Percentiles rank a stretch among this genome's conserved stretches.
Conservation (phyloP, 2,113 vertebrate genomes). For the Loxodonta africana region DNA sequence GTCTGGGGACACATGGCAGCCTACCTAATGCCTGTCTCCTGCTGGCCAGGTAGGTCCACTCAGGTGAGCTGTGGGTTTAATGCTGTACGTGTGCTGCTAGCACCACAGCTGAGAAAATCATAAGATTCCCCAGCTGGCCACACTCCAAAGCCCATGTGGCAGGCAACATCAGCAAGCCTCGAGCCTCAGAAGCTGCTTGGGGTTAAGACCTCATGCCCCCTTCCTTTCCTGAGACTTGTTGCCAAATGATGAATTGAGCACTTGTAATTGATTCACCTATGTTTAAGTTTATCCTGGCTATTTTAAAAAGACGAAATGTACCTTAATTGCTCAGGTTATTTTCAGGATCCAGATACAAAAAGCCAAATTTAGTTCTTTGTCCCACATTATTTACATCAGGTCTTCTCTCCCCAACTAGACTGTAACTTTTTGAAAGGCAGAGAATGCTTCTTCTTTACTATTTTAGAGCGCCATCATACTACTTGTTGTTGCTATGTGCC, state of each 20-base stretch:
- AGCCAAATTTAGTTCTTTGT: not conserved
- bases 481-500: too few species aligned
- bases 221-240: not conserved
- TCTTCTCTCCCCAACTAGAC: conserved; percentile 31
- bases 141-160: too few species aligned
- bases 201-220: not conserved
- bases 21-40: not conserved
- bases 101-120: not conserved
- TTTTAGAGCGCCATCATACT: not conserved
- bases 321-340: not conserved
- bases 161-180: not conserved
- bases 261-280: not conserved
- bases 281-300: not conserved
- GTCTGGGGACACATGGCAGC: not conserved
- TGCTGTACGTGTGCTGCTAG: too few species aligned
- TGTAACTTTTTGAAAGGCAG: conserved; percentile 20
- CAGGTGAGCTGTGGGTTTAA: not conserved
- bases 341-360: conserved; percentile 21
- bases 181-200: not conserved
- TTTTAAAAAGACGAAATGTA: not conserved
- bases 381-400: not conserved
- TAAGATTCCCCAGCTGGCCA: not conserved
- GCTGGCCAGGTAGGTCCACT: not conserved
- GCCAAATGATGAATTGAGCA: not conserved
- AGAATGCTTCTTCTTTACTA: not conserved